Percentiles rank a stretch among this genome's conserved stretches.
Conservation (phyloP, 2,888 invertebrate species). For the Endotricha flammealis region DNA sequence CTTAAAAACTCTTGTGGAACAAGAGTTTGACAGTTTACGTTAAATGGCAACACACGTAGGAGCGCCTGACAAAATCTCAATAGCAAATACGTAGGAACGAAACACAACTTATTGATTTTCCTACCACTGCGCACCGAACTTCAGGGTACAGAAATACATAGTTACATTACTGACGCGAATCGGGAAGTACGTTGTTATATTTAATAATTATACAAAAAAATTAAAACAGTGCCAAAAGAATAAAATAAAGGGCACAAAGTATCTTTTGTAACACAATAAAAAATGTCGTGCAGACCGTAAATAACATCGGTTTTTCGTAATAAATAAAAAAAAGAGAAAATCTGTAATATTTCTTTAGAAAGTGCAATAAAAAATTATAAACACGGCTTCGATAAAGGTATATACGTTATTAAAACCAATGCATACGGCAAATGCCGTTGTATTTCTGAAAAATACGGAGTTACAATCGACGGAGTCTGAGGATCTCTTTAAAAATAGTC, state of each 20-base stretch:
- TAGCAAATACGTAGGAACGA: conserved; percentile 3
- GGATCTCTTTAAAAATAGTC: conserved; percentile 52
- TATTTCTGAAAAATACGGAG: conserved; percentile 28
- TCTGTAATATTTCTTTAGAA: conserved; percentile 25
- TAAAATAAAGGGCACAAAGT: conserved; percentile 7
- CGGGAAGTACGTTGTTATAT: conserved; percentile 17
- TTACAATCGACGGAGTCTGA: conserved; percentile 66
- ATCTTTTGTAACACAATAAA: conserved; percentile 3
- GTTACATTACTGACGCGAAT: conserved; percentile 21
- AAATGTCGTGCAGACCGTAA: conserved; percentile 17
- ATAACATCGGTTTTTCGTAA: conserved; percentile 6
- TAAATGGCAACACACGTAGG: no score
- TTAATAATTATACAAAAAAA: conserved; percentile 5
- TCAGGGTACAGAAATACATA: conserved; percentile 14
- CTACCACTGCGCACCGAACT: conserved; percentile 15
- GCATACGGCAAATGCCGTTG: conserved; percentile 53
- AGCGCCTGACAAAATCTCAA: not conserved
- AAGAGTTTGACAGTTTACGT: no score
- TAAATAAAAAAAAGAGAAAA: no score
- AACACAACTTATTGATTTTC: conserved; percentile 18
- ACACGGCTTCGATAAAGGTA: conserved; percentile 50
- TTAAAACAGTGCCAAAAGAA: conserved; percentile 12
- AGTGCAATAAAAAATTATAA: conserved; percentile 38
- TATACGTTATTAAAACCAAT: conserved; percentile 8
- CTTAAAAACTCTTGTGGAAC: no score